A percentile compares a stretch with the other conserved stretches of the same genome.
Evolutionary conservation across 64 coral and sea anemone genomes (phyloP).

Genomic region (Dendronephthya gigantea): DNA sequence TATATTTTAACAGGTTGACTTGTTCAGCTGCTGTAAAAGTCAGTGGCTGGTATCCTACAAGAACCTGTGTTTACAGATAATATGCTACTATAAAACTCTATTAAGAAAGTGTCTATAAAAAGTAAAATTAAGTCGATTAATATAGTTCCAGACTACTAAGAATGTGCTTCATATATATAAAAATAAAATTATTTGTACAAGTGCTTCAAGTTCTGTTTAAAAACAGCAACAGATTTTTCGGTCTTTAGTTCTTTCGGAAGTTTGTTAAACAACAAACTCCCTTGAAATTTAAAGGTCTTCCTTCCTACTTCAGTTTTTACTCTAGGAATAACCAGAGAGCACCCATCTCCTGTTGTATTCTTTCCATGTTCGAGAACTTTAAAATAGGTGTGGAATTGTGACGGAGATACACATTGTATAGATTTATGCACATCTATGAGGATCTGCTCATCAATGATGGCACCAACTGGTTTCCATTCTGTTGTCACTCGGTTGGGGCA

Average conservation of each 20-base stretch:
- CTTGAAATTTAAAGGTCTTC: neutral
- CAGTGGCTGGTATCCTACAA: neutral
- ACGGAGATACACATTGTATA: neutral
- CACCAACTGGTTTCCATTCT: neutral
- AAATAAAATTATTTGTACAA: neutral
- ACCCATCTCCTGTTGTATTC: neutral
- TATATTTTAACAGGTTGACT: neutral
- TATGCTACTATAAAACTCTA: neutral
- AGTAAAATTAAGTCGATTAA: neutral
- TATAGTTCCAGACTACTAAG: neutral
- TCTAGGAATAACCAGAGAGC: neutral
- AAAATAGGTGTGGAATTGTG: neutral
- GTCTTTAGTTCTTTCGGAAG: neutral
- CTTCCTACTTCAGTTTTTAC: conserved; percentile 20
- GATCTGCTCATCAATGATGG: neutral
- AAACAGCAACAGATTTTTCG: neutral
- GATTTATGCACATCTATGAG: neutral
- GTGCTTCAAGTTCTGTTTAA: neutral
- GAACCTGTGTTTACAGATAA: neutral
- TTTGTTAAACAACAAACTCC: neutral
- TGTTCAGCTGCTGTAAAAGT: neutral
- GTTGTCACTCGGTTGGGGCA: neutral
- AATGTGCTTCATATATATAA: neutral
- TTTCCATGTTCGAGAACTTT: conserved; percentile 8
- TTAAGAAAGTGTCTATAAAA: neutral